Conservation (phyloP, 2,797 vertebrate genomes). For the Crenichthys baileyi region DNA sequence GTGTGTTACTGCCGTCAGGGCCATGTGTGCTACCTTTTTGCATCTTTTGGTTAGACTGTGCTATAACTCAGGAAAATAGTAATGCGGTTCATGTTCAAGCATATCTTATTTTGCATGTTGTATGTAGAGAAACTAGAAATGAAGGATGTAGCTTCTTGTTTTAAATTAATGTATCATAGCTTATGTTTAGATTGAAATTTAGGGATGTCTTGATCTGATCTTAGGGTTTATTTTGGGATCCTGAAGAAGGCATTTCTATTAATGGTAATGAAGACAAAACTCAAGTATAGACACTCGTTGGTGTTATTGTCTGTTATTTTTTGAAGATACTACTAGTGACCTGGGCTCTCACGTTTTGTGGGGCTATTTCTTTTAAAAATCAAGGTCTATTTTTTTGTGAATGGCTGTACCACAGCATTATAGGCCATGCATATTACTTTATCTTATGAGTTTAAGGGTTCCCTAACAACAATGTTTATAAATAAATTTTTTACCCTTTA, state of each 20-base stretch:
- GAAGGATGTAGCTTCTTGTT: background rate
- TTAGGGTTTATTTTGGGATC: background rate
- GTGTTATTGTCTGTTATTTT: background rate
- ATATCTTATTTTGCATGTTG: conserved; percentile 9
- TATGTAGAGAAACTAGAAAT: conserved; percentile 11
- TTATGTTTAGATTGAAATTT: background rate
- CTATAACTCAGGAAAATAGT: background rate
- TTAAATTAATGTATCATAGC: background rate
- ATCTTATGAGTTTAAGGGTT: background rate
- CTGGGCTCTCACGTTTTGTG: background rate
- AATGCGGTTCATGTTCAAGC: background rate
- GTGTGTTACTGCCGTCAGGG: background rate
- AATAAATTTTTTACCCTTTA: background rate
- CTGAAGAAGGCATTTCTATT: background rate
- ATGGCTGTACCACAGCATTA: background rate
- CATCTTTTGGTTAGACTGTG: conserved; percentile 13
- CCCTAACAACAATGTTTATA: background rate
- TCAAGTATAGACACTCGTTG: background rate
- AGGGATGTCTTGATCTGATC: background rate
- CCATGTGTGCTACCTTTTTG: conserved; percentile 17
- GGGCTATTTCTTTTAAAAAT: background rate
- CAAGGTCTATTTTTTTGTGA: background rate
- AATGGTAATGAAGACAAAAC: background rate
- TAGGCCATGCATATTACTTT: background rate
- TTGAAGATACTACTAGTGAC: background rate